A percentile compares a stretch with the other conserved stretches of the same genome.
Evolutionary conservation across 2,113 vertebrate species (phyloP).

Genomic region (Aegotheles bennettii): DNA sequence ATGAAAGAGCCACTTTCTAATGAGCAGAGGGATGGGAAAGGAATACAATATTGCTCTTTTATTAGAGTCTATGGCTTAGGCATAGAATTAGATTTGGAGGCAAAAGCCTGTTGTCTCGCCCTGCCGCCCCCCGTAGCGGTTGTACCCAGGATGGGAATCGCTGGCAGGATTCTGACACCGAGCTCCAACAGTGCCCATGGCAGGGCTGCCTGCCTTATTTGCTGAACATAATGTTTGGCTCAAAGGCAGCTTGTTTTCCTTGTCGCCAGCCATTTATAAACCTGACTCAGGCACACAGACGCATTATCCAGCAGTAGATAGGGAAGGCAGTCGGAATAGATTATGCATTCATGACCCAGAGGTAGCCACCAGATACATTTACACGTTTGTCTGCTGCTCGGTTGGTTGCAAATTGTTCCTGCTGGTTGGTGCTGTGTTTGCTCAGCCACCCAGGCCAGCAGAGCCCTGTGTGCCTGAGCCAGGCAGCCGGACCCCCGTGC

Average conservation of each 20-base stretch:
- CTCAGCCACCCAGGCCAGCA: background rate
- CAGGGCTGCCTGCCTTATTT: background rate
- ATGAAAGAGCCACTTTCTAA: background rate
- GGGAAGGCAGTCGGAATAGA: background rate
- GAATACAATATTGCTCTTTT: background rate
- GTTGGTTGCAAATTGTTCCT: background rate
- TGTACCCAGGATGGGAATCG: background rate
- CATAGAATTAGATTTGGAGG: background rate
- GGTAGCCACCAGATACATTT: background rate
- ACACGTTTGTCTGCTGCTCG: background rate
- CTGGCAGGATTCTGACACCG: background rate
- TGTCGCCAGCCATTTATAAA: background rate
- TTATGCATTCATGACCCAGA: background rate
- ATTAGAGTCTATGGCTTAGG: background rate
- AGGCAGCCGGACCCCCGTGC: background rate
- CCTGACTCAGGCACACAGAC: background rate
- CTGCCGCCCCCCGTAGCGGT: background rate
- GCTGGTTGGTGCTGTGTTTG: background rate
- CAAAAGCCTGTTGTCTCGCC: background rate
- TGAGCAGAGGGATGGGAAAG: background rate
- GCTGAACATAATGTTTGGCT: slow-evolving; percentile 28
- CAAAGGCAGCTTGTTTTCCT: background rate
- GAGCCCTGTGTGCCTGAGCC: background rate
- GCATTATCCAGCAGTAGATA: background rate
- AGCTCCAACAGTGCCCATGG: background rate